These are phyloP conservation scores for Aromia moschata DNA, from an alignment of 2,888 invertebrate species.

Conservation along the genomic window DNA sequence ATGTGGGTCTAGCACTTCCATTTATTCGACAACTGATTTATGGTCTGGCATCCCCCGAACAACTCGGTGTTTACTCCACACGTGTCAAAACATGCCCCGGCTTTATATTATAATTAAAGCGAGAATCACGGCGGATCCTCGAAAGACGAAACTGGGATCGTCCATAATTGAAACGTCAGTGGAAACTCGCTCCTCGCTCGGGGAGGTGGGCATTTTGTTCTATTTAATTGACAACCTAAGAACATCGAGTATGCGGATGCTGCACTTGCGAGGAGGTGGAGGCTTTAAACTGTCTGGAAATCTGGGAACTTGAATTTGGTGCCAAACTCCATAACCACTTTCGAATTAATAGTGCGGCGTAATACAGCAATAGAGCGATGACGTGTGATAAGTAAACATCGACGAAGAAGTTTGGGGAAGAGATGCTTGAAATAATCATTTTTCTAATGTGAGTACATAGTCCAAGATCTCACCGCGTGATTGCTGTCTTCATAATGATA, in stretches of 20 bases:
- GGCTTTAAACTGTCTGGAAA: slow-evolving; percentile 9
- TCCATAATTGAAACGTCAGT: too few relatives aligned
- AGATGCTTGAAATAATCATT: slow-evolving; percentile 2
- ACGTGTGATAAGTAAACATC: neutral
- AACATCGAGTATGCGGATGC: slow-evolving; percentile 1
- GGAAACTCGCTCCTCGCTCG: neutral
- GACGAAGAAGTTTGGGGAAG: neutral
- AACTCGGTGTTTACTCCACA: neutral
- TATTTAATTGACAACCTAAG: neutral
- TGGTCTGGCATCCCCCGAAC: neutral
- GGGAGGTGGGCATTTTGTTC: neutral
- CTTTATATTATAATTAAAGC: neutral
- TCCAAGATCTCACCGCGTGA: too few relatives aligned
- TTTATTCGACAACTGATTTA: neutral
- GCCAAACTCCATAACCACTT: slow-evolving; percentile 7
- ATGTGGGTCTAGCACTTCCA: neutral
- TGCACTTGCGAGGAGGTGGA: slow-evolving; percentile 2
- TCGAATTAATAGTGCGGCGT: neutral
- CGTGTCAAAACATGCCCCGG: neutral
- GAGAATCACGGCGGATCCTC: neutral
- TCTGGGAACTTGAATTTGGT: slow-evolving; percentile 1
- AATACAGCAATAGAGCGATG: neutral
- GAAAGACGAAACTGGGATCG: too few relatives aligned
- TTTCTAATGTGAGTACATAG: too few relatives aligned
- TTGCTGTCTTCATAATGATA: too few relatives aligned